Conservation (phyloP, 2,888 invertebrate species). For the Gnatocerus cornutus region DNA sequence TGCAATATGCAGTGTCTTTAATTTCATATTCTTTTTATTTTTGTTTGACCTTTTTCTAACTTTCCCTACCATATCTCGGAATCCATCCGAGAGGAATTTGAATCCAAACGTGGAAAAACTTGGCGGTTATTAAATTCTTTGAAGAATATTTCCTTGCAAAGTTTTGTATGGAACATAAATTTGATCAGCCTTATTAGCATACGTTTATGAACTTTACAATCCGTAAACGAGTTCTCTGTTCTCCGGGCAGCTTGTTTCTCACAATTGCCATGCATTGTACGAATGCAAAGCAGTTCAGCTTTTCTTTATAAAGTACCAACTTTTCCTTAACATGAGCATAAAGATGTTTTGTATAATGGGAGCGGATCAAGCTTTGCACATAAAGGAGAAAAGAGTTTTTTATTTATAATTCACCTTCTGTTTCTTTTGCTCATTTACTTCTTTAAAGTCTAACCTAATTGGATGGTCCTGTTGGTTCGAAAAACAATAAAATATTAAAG, state of each 20-base stretch:
- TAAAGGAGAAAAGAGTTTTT: constrained; percentile 34
- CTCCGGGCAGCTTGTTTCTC: constrained; percentile 47
- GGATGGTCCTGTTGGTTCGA: constrained; percentile 21
- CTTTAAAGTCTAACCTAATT: constrained; percentile 23
- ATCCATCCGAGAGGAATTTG: constrained; percentile 18
- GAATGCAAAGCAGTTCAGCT: constrained; percentile 49
- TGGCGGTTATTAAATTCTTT: constrained; percentile 31
- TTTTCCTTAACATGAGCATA: constrained; percentile 43
- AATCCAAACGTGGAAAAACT: constrained; percentile 31
- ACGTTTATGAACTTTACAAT: constrained; percentile 52
- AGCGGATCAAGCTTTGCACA: constrained; percentile 34
- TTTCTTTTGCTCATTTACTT: constrained; percentile 17
- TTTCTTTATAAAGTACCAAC: constrained; percentile 43
- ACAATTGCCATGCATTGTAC: constrained; percentile 46
- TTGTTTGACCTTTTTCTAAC: no score
- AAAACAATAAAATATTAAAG: constrained; percentile 20
- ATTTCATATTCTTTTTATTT: no score
- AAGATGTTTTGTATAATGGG: constrained; percentile 47
- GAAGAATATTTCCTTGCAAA: constrained; percentile 36
- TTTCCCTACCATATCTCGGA: background rate
- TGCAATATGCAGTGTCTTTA: no score
- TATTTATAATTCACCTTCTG: constrained; percentile 34
- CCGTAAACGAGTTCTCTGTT: constrained; percentile 48
- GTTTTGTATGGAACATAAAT: constrained; percentile 45
- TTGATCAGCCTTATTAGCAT: constrained; percentile 51